Evolutionary conservation across 2,797 vertebrate genomes (phyloP).

Genomic region (Rhinichthys osculus): DNA sequence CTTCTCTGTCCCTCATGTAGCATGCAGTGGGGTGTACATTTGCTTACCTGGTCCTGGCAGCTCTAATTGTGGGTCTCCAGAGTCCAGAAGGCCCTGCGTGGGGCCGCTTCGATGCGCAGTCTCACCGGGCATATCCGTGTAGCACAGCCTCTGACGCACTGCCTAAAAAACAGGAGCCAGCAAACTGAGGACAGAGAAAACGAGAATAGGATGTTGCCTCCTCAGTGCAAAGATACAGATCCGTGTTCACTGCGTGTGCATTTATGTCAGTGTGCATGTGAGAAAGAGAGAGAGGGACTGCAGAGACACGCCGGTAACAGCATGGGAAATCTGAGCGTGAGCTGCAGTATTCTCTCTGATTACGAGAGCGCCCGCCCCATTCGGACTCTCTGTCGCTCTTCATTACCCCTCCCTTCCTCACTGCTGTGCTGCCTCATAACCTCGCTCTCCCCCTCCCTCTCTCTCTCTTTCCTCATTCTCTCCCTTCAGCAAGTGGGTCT

Average conservation of each 20-base stretch:
- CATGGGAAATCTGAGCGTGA: constrained; percentile 65
- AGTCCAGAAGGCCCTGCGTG: constrained; percentile 49
- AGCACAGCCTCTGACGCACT: constrained; percentile 59
- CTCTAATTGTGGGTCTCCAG: constrained; percentile 52
- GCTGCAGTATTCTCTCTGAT: constrained; percentile 70
- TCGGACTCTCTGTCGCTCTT: constrained; percentile 44
- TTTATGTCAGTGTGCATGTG: constrained; percentile 37
- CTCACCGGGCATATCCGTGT: constrained; percentile 60
- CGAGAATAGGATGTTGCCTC: constrained; percentile 28
- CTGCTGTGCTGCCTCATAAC: constrained; percentile 49
- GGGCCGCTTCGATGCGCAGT: constrained; percentile 46
- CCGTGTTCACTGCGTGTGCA: constrained; percentile 29
- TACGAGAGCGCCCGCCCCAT: constrained; percentile 66
- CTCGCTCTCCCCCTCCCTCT: constrained; percentile 39
- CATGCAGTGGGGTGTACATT: background rate
- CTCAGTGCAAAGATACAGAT: constrained; percentile 46
- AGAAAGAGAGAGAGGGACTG: constrained; percentile 51
- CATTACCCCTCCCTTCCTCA: constrained; percentile 48
- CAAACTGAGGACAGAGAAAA: constrained; percentile 30
- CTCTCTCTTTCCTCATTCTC: constrained; percentile 37
- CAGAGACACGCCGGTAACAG: constrained; percentile 54
- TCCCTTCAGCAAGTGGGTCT: constrained; percentile 74
- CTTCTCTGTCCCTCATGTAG: background rate
- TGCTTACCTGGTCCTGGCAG: constrained; percentile 59
- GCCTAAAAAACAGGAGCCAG: constrained; percentile 46